Conservation (phyloP, 2,797 vertebrate species). For the Sebastes steindachneri region DNA sequence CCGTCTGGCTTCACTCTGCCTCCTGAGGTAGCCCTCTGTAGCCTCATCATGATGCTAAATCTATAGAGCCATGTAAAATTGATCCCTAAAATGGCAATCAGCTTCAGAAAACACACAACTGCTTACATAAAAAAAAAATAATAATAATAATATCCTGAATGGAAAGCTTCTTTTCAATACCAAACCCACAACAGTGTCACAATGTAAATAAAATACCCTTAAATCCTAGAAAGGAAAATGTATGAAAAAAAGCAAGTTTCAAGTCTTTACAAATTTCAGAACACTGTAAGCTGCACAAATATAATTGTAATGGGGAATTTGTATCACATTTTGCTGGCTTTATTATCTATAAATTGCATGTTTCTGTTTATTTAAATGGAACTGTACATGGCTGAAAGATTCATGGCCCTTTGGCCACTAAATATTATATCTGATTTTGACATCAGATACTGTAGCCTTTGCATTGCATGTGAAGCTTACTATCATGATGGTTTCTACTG, state of each 20-base stretch:
- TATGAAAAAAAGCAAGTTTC: conserved; percentile 66
- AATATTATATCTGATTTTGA: conserved; percentile 35
- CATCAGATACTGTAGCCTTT: conserved; percentile 48
- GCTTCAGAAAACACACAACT: conserved; percentile 37
- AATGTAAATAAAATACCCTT: conserved; percentile 72
- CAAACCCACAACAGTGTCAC: conserved; percentile 74
- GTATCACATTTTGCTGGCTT: conserved; percentile 75
- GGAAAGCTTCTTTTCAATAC: conserved; percentile 72
- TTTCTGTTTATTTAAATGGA: conserved; percentile 65
- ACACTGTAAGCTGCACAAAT: conserved; percentile 72
- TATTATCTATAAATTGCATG: conserved; percentile 67
- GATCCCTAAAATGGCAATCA: conserved; percentile 64
- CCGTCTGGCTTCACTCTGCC: conserved; percentile 49
- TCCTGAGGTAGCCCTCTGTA: conserved; percentile 71
- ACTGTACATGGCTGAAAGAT: conserved; percentile 73
- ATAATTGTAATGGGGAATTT: conserved; percentile 48
- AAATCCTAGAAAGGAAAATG: conserved; percentile 67
- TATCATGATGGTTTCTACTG: conserved; percentile 29
- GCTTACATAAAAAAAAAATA: conserved; percentile 24
- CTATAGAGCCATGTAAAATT: conserved; percentile 52
- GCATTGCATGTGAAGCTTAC: conserved; percentile 55
- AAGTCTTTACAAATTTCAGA: conserved; percentile 71
- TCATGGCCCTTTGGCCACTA: conserved; percentile 37
- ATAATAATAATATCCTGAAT: conserved; percentile 61
- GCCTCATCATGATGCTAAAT: conserved; percentile 45